Conservation (phyloP, 2,113 vertebrate genomes). For the Ageneiosus marmoratus region DNA sequence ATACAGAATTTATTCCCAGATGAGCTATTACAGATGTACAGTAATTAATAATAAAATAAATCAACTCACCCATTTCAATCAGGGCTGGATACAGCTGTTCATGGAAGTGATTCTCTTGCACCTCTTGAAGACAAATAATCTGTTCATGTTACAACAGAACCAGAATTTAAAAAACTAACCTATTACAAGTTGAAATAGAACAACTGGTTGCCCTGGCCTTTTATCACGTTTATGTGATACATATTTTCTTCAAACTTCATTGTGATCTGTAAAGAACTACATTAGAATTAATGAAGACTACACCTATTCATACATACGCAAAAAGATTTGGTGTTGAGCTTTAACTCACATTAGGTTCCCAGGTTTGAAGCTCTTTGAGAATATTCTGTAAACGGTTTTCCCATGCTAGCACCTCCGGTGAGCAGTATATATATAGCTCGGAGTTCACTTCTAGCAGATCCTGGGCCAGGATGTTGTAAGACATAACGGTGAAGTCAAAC, state of each 20-base stretch:
- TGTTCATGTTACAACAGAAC: conserved; percentile 59
- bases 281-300: too few relatives aligned
- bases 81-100: conserved; percentile 82
- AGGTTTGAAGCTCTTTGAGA: conserved; percentile 85
- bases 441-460: conserved; percentile 85
- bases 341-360: conserved; percentile 89
- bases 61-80: conserved; percentile 82
- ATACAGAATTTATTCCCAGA: neutral
- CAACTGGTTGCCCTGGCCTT: neutral
- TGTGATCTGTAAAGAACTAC: neutral
- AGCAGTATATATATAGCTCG: conserved; percentile 86
- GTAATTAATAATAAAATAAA: neutral
- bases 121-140: conserved; percentile 96
- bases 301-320: too few relatives aligned
- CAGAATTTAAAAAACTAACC: neutral
- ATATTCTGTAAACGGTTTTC: conserved; percentile 81
- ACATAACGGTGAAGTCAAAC: conserved; percentile 92
- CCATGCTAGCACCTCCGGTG: conserved; percentile 84
- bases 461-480: conserved; percentile 94
- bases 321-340: neutral
- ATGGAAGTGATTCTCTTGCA: conserved; percentile 89
- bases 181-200: neutral
- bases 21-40: neutral
- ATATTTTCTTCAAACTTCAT: neutral
- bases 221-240: neutral